Evolutionary conservation across 2,888 invertebrate genomes (phyloP).

Genomic region (Himalopsyche japonica): DNA sequence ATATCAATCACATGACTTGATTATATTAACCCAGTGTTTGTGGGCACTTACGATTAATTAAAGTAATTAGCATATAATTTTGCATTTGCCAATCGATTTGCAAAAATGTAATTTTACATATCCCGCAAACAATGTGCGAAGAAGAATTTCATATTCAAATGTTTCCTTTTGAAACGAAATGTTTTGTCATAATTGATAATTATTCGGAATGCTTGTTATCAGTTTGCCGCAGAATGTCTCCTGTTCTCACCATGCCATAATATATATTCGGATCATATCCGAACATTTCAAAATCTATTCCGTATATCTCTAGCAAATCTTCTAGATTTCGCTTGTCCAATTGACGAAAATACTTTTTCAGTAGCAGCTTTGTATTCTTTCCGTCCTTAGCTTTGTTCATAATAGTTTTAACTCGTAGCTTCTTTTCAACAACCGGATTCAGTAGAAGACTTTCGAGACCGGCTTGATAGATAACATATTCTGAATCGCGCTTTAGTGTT

Average conservation of each 20-base stretch:
- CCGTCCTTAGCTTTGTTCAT: constrained; percentile 61
- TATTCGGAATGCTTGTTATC: background rate
- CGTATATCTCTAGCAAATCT: constrained; percentile 65
- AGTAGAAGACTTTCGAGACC: constrained; percentile 60
- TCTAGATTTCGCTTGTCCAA: constrained; percentile 60
- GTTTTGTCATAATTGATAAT: background rate
- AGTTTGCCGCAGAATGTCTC: background rate
- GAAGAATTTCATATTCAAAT: background rate
- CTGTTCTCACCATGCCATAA: constrained; percentile 38
- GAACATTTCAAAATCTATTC: constrained; percentile 71
- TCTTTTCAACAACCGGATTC: constrained; percentile 55
- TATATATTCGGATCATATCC: constrained; percentile 65
- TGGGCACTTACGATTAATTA: too few relatives aligned
- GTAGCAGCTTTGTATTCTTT: constrained; percentile 52
- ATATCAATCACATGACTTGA: background rate
- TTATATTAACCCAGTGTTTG: too few relatives aligned
- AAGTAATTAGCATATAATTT: too few relatives aligned
- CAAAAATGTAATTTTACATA: too few relatives aligned
- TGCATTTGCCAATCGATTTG: too few relatives aligned
- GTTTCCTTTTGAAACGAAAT: background rate
- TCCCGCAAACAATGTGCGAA: too few relatives aligned
- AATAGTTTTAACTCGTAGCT: constrained; percentile 57
- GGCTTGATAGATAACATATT: constrained; percentile 63
- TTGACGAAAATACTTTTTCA: constrained; percentile 61
- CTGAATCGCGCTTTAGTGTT: constrained; percentile 63